Percentiles rank a stretch among this genome's conserved stretches.
phyloP scores from a whole-genome alignment of 2,888 invertebrate species.

The Mystacides longicornis region DNA sequence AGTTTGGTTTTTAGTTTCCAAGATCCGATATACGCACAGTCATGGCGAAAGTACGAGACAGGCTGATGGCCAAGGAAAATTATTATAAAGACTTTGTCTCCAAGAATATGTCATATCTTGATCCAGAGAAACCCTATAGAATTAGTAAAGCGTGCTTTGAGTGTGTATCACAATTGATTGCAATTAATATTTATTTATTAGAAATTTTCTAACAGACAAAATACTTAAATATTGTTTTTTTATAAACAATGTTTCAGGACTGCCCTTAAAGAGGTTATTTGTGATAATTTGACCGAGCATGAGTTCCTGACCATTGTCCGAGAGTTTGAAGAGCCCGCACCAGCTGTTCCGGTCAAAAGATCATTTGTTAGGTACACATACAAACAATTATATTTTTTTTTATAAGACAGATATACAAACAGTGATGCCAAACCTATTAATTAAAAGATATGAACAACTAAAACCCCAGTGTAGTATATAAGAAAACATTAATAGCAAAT shows the following conservation, averaged over 20 bases:
- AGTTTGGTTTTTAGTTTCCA: constrained; percentile 52
- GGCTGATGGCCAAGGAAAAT: constrained; percentile 50
- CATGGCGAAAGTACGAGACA: constrained; percentile 65
- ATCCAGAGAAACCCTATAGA: constrained; percentile 38
- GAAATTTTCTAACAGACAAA: too few species aligned
- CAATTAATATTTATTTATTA: background rate
- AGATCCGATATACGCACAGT: constrained; percentile 65
- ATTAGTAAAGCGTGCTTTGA: constrained; percentile 44
- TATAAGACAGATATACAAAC: background rate
- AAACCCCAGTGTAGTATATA: too few species aligned
- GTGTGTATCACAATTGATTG: constrained; percentile 29
- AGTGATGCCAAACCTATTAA: background rate
- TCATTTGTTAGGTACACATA: constrained; percentile 36
- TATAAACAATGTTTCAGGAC: constrained; percentile 39
- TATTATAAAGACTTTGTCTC: constrained; percentile 71
- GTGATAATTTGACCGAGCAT: constrained; percentile 66
- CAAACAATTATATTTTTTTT: background rate
- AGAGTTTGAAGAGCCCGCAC: constrained; percentile 47
- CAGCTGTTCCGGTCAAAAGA: constrained; percentile 37
- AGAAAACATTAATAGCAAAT: too few species aligned
- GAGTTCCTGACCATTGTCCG: constrained; percentile 73
- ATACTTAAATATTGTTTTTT: background rate
- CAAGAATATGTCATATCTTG: constrained; percentile 51
- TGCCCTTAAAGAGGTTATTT: constrained; percentile 59
- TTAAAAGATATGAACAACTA: too few species aligned